A percentile compares a stretch with the other conserved stretches of the same genome.
Evolutionary conservation across 2,888 invertebrate species (phyloP).

Genomic region (Hypena proboscidalis): DNA sequence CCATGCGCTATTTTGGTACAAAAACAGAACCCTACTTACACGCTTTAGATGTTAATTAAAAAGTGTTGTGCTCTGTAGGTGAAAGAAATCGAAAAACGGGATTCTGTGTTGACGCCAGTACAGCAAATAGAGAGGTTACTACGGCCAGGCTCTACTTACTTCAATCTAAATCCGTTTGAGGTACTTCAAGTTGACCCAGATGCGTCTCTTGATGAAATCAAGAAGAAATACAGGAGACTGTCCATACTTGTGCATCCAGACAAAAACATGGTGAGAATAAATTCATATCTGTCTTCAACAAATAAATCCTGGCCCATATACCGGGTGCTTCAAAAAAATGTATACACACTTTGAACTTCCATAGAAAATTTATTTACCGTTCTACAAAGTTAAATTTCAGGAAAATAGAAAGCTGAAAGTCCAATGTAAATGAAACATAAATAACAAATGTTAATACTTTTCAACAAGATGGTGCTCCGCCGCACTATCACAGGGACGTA

Average conservation of each 20-base stretch:
- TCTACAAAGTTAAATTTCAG: too few species aligned
- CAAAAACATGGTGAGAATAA: conserved; percentile 90
- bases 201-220: conserved; percentile 94
- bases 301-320: too few species aligned
- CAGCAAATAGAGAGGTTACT: conserved; percentile 98
- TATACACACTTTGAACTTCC: too few species aligned
- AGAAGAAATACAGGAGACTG: conserved; percentile 97
- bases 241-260: conserved; percentile 99
- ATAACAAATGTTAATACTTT: too few species aligned
- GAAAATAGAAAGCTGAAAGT: too few species aligned
- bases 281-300: background rate
- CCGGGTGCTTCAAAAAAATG: conserved; percentile 12
- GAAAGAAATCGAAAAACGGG: conserved; percentile 99
- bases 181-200: conserved; percentile 97
- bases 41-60: too few species aligned
- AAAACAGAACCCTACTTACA: too few species aligned
- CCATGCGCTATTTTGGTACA: too few species aligned
- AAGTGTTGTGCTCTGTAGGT: conserved; percentile 87
- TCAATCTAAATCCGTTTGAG: conserved; percentile 98
- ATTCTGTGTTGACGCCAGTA: conserved; percentile 97
- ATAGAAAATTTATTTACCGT: too few species aligned
- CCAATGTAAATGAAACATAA: too few species aligned
- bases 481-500: too few species aligned
- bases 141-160: conserved; percentile 98
- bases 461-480: too few species aligned